These are phyloP conservation scores for Mustela nigripes DNA, from an alignment of 2,113 vertebrate species.

Conservation along the genomic window DNA sequence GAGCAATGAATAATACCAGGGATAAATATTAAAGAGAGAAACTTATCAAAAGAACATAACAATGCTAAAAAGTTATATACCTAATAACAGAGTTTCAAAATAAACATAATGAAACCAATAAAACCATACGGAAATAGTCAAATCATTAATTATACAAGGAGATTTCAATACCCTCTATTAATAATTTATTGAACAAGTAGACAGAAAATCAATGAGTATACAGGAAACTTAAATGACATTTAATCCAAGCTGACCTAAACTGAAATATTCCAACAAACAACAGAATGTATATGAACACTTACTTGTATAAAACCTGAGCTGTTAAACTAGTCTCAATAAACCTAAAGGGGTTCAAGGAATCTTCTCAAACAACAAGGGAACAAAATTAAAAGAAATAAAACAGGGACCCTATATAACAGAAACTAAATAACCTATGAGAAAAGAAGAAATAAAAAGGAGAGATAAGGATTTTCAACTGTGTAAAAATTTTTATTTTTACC, in stretches of 20 bases:
- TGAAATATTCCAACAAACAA: neutral
- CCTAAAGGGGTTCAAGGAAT: neutral
- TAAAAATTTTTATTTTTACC: neutral
- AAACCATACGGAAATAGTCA: neutral
- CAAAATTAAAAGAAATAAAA: slow-evolving; percentile 17
- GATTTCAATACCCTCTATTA: neutral
- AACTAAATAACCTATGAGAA: neutral
- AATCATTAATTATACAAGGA: neutral
- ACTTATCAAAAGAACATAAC: neutral
- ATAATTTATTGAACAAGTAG: neutral
- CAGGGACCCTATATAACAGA: neutral
- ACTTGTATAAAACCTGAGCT: neutral
- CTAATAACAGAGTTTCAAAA: neutral
- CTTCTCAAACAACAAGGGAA: slow-evolving; percentile 9
- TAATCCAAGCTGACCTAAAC: neutral
- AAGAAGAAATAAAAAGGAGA: neutral
- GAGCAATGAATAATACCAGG: neutral
- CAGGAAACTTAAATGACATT: neutral
- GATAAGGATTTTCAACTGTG: neutral
- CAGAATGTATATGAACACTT: neutral
- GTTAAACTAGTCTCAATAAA: neutral
- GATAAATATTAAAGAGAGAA: neutral
- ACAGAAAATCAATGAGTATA: neutral
- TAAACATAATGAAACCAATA: neutral
- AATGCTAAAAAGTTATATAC: neutral